Evolutionary conservation across 2,888 invertebrate species (phyloP).

Genomic region (Ferrisia virgata): DNA sequence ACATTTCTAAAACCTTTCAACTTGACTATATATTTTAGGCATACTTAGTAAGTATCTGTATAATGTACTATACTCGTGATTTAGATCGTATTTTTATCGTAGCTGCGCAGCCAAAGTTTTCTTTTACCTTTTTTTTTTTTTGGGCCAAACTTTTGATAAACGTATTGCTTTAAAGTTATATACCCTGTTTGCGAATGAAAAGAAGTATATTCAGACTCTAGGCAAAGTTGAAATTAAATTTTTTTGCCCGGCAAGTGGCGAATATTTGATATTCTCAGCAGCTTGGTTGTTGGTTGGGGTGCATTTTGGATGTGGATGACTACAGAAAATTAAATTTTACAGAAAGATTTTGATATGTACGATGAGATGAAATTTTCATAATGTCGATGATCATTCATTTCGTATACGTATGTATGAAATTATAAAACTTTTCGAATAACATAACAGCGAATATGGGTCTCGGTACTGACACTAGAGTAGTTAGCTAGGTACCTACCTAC

Average conservation of each 20-base stretch:
- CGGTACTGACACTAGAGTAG: too few species aligned
- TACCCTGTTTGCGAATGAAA: not conserved
- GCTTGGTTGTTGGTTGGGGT: too few species aligned
- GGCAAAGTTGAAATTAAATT: not conserved
- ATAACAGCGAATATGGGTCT: too few species aligned
- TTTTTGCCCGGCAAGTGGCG: not conserved
- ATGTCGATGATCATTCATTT: not conserved
- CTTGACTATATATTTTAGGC: too few species aligned
- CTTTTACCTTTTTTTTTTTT: too few species aligned
- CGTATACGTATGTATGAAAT: not conserved
- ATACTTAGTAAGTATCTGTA: too few species aligned
- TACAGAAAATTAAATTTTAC: not conserved
- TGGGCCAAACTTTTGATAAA: not conserved
- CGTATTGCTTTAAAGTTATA: constrained; percentile 10
- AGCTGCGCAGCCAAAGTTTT: not conserved
- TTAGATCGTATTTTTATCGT: not conserved
- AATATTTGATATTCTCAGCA: not conserved
- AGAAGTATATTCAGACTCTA: not conserved
- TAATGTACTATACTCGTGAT: not conserved
- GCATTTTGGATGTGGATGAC: not conserved
- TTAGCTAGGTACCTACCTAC: too few species aligned
- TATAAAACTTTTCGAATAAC: not conserved
- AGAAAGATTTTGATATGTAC: too few species aligned
- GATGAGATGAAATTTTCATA: not conserved
- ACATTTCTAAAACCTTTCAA: too few species aligned